A percentile compares a stretch with the other conserved stretches of the same genome.
phyloP scores from a whole-genome alignment of 2,888 invertebrate species.

The Oscheius sp. region DNA sequence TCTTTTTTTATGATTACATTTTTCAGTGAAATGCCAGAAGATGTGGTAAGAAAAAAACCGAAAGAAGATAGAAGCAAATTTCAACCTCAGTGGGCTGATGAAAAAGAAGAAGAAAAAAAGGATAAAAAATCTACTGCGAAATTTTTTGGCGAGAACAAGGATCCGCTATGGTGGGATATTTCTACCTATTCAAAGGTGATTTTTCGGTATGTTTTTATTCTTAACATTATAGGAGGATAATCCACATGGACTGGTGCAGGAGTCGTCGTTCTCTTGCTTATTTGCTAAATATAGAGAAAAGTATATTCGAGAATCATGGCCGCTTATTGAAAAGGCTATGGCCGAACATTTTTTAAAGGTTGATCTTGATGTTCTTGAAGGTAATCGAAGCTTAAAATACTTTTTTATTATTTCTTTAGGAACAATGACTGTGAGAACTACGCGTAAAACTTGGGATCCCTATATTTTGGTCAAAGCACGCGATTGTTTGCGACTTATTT shows the following conservation, averaged over 20 bases:
- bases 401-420: constrained; percentile 44
- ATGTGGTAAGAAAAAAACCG: neutral
- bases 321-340: constrained; percentile 88
- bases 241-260: constrained; percentile 86
- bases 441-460: constrained; percentile 96
- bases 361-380: constrained; percentile 69
- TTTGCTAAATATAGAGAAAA: constrained; percentile 97
- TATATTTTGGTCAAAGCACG: constrained; percentile 90
- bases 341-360: constrained; percentile 77
- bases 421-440: constrained; percentile 90
- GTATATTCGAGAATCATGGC: constrained; percentile 91
- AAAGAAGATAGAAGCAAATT: constrained; percentile 45
- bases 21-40: neutral
- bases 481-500: constrained; percentile 92
- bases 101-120: constrained; percentile 44
- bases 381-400: constrained; percentile 21
- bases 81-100: constrained; percentile 52
- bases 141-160: constrained; percentile 62
- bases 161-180: constrained; percentile 75
- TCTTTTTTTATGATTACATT: neutral
- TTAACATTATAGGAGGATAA: constrained; percentile 78
- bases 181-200: constrained; percentile 81
- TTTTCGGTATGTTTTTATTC: too few relatives aligned
- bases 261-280: constrained; percentile 94
- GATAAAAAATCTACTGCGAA: constrained; percentile 47